Base-by-base conservation (phyloP, 2,113 vertebrate genomes). In the Phocoena phocoena region DNA sequence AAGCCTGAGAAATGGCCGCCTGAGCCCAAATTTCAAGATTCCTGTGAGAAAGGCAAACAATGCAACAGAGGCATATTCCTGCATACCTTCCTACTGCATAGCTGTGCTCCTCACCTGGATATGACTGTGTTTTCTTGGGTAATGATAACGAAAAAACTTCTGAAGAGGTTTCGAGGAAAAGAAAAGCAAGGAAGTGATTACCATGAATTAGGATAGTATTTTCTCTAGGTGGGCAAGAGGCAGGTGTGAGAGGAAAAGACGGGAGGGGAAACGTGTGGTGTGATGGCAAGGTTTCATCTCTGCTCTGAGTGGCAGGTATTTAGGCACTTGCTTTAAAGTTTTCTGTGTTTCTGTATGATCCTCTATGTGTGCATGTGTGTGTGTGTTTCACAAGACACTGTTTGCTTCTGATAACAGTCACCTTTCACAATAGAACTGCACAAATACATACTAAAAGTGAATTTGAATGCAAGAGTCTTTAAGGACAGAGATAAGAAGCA, bases 1-100 rank as follows among this genome's bases (percentile, higher is more conserved):
- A 98, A 82, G 97, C 96, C 98, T 98, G 98, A 92, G 90, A 95
- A 98, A 98, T 96, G 76, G 38, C 70, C 7, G 5, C 5, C 71
- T 70, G 63, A 85, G 33, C n/a, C 36, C 82, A 5, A n/a, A 14
- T 76, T 93, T 83, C 71, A 94, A 97, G 86, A 89, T 53, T 80
- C 6, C 31, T 55, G 12, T 82, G 41, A 97, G 47, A 53, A 94
- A 1, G 86, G 65, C 84, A 88, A 38, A 81, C 31, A 83, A 18
- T 53, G 8, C 12, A 8, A n/a, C 47, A 4, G 21, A 80, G 81
- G 21, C 2, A 36, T 26, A 12, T 18, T 12, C 91, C 77, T 84
- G 58, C 13, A 25, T 5, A 28, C 58, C 85, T 89, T 96, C 85
- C 88, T 95, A 93, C 94, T 70, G 96, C 97, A 33, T 67, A 88